Evolutionary conservation across 1,140 invertebrate species (phyloP).

Genomic region (Chionoecetes opilio): DNA sequence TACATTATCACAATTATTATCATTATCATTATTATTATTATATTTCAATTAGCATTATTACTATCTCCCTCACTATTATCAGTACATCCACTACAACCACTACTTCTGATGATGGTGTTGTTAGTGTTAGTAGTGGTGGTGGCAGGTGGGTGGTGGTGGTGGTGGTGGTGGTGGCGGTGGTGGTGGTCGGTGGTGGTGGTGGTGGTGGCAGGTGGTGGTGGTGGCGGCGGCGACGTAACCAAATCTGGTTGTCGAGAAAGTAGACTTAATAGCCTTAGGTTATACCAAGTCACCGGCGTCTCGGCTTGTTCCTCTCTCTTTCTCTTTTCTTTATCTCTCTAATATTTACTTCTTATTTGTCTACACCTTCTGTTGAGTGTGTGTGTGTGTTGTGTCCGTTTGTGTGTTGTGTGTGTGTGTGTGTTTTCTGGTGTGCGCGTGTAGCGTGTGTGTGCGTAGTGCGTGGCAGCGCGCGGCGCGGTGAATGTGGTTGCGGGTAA

Average conservation of each 20-base stretch:
- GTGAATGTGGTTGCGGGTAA: too few relatives aligned
- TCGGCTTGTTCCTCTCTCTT: constrained; percentile 31
- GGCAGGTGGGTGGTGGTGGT: not conserved
- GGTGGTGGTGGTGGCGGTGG: not conserved
- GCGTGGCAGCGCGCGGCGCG: too few relatives aligned
- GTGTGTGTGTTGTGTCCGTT: not conserved
- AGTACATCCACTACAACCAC: not conserved
- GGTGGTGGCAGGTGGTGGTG: not conserved
- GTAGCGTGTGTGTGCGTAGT: too few relatives aligned
- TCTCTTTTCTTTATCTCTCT: constrained; percentile 40
- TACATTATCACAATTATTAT: not conserved
- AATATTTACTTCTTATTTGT: too few relatives aligned
- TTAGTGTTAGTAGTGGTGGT: not conserved
- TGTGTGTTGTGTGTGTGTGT: constrained; percentile 14
- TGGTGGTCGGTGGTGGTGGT: not conserved
- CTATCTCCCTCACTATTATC: not conserved
- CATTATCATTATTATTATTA: not conserved
- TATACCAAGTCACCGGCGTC: not conserved
- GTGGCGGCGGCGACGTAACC: not conserved
- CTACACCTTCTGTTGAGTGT: not conserved
- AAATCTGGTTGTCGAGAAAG: not conserved
- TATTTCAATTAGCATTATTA: not conserved
- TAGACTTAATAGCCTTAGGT: not conserved
- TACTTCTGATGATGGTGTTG: not conserved
- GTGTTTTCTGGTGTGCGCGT: not conserved